These are phyloP conservation scores for Suricata suricatta DNA, from an alignment of 2,113 vertebrate species.

Conservation along the genomic window DNA sequence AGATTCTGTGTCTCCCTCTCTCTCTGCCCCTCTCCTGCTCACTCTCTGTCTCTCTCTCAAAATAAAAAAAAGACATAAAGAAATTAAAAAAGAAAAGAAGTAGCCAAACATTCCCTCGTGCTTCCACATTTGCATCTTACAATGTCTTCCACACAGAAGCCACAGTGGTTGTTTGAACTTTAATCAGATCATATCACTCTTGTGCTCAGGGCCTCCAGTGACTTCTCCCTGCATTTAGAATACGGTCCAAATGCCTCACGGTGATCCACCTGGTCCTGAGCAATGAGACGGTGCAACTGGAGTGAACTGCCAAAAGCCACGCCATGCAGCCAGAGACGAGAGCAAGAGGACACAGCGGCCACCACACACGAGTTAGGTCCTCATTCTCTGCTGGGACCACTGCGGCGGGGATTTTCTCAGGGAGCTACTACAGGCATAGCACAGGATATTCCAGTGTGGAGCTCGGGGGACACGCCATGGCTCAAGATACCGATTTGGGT, in stretches of 20 bases:
- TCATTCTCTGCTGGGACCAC: neutral
- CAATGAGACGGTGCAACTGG: neutral
- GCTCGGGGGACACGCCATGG: too few species aligned
- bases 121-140: neutral
- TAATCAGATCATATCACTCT: neutral
- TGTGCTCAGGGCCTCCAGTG: neutral
- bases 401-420: fast-evolving
- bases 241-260: fast-evolving
- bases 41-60: too few species aligned
- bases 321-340: neutral
- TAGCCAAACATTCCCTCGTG: neutral
- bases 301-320: neutral
- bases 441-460: neutral
- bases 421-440: neutral
- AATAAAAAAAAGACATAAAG: too few species aligned
- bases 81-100: neutral
- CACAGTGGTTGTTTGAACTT: neutral
- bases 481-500: neutral
- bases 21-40: too few species aligned
- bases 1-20: too few species aligned
- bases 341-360: neutral
- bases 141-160: neutral
- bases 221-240: neutral
- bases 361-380: neutral
- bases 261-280: neutral